phyloP scores from a whole-genome alignment of 2,888 invertebrate genomes.

The Anagyrus pseudococci region DNA sequence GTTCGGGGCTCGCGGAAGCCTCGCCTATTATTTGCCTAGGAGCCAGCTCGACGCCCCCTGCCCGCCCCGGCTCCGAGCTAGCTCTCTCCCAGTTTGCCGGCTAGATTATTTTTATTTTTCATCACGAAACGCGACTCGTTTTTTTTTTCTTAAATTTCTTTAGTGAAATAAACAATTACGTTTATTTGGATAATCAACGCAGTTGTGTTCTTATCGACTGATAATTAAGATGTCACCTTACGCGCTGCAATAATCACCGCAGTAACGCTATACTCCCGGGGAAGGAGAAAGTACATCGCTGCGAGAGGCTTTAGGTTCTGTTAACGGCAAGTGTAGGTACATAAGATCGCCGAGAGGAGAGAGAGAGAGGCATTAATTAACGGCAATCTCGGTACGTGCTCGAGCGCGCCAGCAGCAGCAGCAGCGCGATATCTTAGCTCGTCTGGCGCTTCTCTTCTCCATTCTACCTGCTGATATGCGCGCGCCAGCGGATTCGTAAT shows the following conservation, averaged over 20 bases:
- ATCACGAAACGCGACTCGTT: too few relatives aligned
- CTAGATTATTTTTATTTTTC: too few relatives aligned
- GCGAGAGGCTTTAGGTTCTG: too few relatives aligned
- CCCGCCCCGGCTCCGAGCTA: not conserved
- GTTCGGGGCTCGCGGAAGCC: conserved; percentile 22
- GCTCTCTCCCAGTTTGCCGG: not conserved
- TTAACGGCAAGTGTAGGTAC: too few relatives aligned
- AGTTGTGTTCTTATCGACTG: too few relatives aligned
- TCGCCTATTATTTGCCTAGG: conserved; percentile 37
- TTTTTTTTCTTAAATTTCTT: conserved; percentile 1
- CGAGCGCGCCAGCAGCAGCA: conserved; percentile 26
- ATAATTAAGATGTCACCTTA: too few relatives aligned
- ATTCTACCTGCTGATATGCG: conserved; percentile 9
- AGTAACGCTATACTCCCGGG: too few relatives aligned
- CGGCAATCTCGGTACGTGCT: conserved; percentile 55
- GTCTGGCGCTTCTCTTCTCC: not conserved
- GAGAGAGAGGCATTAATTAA: conserved; percentile 53
- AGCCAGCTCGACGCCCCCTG: not conserved
- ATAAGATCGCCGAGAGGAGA: not conserved
- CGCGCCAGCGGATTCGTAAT: conserved; percentile 5
- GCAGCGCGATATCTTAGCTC: conserved; percentile 27
- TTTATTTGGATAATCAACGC: too few relatives aligned
- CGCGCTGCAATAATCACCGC: too few relatives aligned
- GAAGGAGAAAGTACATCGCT: too few relatives aligned
- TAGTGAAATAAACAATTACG: too few relatives aligned